These are phyloP conservation scores for Distichodus sexfasciatus DNA, from an alignment of 2,797 vertebrate species.

Conservation along the genomic window DNA sequence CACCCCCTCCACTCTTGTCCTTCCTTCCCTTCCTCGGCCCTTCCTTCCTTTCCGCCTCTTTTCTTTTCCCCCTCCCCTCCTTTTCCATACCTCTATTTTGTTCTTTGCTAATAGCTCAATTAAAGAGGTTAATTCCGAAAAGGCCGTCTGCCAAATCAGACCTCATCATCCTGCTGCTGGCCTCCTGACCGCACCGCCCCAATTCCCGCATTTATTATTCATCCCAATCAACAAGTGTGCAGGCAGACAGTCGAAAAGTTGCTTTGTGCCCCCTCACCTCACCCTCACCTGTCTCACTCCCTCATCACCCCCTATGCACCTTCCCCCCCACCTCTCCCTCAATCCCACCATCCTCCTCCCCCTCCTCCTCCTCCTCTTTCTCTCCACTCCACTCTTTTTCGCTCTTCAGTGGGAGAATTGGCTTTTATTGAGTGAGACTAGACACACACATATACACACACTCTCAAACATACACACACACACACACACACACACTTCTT, in stretches of 20 bases:
- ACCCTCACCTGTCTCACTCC: conserved; percentile 54
- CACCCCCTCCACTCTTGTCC: conserved; percentile 33
- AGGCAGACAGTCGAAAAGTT: conserved; percentile 93
- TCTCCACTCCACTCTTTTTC: conserved; percentile 49
- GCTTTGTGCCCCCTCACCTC: conserved; percentile 63
- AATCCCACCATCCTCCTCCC: conserved; percentile 45
- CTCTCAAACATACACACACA: conserved; percentile 64
- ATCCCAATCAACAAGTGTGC: conserved; percentile 92
- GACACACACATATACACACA: conserved; percentile 69
- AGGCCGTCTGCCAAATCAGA: conserved; percentile 68
- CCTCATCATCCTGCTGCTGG: conserved; percentile 67
- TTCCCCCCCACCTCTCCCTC: conserved; percentile 55
- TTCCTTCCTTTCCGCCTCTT: conserved; percentile 18
- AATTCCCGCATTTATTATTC: conserved; percentile 95
- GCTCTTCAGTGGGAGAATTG: conserved; percentile 83
- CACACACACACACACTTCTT: conserved; percentile 50
- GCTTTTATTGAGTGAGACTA: conserved; percentile 90
- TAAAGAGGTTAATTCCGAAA: conserved; percentile 79
- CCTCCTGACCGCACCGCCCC: conserved; percentile 47
- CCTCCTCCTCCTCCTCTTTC: conserved; percentile 33
- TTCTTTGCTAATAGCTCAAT: conserved; percentile 79
- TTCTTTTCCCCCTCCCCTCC: no score
- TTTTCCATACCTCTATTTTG: conserved; percentile 62
- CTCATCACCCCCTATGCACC: conserved; percentile 51
- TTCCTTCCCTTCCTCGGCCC: conserved; percentile 27